phyloP scores from a whole-genome alignment of 2,888 invertebrate species.

The Ormia ochracea region DNA sequence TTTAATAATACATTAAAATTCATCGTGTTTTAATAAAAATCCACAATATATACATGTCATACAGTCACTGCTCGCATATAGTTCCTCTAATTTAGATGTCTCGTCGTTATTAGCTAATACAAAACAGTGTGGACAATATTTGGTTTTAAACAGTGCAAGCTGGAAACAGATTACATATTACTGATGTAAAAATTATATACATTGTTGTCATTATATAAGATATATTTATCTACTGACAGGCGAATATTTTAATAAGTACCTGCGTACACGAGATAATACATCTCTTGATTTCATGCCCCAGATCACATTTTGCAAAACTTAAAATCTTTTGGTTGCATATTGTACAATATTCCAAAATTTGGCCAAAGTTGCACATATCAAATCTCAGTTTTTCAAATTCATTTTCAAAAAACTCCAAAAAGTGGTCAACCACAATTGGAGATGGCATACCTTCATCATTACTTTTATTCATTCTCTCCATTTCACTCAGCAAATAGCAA shows the following conservation, averaged over 20 bases:
- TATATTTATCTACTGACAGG: no score
- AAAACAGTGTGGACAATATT: conserved; percentile 69
- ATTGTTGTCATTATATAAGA: neutral
- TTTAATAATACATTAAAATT: conserved; percentile 3
- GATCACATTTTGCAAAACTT: conserved; percentile 62
- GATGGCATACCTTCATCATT: conserved; percentile 50
- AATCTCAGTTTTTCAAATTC: conserved; percentile 34
- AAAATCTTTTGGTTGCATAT: conserved; percentile 63
- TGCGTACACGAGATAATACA: conserved; percentile 70
- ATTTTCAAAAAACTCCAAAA: conserved; percentile 7
- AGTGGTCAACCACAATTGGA: conserved; percentile 48
- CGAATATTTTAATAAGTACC: conserved; percentile 64
- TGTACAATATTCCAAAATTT: conserved; percentile 63
- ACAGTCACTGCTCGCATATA: conserved; percentile 65
- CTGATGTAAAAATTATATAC: neutral
- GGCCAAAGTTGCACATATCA: conserved; percentile 1
- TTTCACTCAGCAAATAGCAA: conserved; percentile 30
- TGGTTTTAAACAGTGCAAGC: conserved; percentile 66
- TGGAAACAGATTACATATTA: conserved; percentile 58
- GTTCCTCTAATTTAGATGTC: conserved; percentile 65
- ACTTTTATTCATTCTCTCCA: conserved; percentile 3
- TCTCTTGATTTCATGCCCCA: conserved; percentile 64
- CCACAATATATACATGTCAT: conserved; percentile 67
- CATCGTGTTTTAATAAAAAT: conserved; percentile 53
- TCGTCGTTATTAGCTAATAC: conserved; percentile 65